These are phyloP conservation scores for Adelphocoris suturalis DNA, from an alignment of 2,888 invertebrate species.

Conservation along the genomic window DNA sequence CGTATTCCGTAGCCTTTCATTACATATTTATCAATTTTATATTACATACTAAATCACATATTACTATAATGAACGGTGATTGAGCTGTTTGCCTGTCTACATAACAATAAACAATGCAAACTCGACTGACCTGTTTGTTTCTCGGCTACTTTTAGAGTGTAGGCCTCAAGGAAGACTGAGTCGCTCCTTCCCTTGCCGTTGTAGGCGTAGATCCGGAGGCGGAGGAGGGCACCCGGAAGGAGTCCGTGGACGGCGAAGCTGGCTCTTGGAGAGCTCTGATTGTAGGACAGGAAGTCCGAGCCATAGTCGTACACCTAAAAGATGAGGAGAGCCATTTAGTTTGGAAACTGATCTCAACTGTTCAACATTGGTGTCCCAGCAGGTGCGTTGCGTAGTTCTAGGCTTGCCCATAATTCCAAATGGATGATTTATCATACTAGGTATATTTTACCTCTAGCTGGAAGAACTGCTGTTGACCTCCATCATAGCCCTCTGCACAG, in stretches of 20 bases:
- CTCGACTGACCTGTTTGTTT: conserved; percentile 85
- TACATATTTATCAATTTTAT: no score
- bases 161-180: conserved; percentile 85
- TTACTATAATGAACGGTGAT: no score
- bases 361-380: no score
- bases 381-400: no score
- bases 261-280: conserved; percentile 86
- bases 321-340: background rate
- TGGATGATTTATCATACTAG: background rate
- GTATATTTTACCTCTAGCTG: conserved; percentile 81
- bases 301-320: conserved; percentile 81
- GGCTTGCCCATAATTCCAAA: no score
- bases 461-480: conserved; percentile 87
- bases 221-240: conserved; percentile 88
- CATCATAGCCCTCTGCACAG: conserved; percentile 87
- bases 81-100: no score
- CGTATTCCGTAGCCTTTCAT: no score
- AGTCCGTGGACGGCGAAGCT: conserved; percentile 88
- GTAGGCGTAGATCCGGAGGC: conserved; percentile 89
- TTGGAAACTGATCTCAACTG: no score
- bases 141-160: conserved; percentile 87
- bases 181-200: conserved; percentile 92
- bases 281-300: conserved; percentile 82
- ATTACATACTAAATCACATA: no score
- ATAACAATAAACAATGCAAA: no score